Evolutionary conservation across 1,140 invertebrate species (phyloP), one percentile per base, ranked within the genome.

Genomic region (Drosophila ficusphila): DNA sequence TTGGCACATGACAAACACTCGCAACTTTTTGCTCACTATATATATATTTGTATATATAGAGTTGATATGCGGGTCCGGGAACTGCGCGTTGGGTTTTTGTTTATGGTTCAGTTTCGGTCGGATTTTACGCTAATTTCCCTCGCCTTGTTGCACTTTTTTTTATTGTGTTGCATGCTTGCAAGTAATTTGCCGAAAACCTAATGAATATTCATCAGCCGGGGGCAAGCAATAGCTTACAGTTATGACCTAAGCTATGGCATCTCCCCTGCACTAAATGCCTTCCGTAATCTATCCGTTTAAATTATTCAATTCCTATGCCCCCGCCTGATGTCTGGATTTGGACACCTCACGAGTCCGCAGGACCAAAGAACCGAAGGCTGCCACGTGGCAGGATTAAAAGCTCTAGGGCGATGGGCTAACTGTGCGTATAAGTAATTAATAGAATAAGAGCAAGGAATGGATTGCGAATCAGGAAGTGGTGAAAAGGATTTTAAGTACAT

Each of bases 1-100:
- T 88, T 88, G 82, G 73, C 82, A 86, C 68, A 86, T 86, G 82
- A 88, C 82, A 86, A 86, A 86, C 82, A 86, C 79, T 83, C 76
- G 69, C 82, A 86, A 88, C 82, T 88, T 88, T 86, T 82, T 85
- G 71, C 71, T 33, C 27, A 11, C 48, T 60, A 48, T 23, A 48
- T 49, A 38, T 58, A 42, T 25, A 36, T n/a, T n/a, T n/a, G 54
- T 11, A 9, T 53, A 36, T 25, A 41, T 23, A 61, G 41, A 44
- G n/a, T n/a, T n/a, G n/a, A 58, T 18, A 70, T 82, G 73, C 70
- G 68, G 68, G 54, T 31, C 19, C 9, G 16, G 49, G 46, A 33
- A 49, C 47, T 76, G 21, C 31, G 34, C 49, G 60, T 33, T 52
- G n/a, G 21, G 44, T 67, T 67, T 67, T 67, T 69, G 65, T 69